Percentiles rank a stretch among this genome's conserved stretches.
These are phyloP conservation scores for Climacteris rufus DNA, from an alignment of 2,113 vertebrate genomes.

Conservation along the genomic window DNA sequence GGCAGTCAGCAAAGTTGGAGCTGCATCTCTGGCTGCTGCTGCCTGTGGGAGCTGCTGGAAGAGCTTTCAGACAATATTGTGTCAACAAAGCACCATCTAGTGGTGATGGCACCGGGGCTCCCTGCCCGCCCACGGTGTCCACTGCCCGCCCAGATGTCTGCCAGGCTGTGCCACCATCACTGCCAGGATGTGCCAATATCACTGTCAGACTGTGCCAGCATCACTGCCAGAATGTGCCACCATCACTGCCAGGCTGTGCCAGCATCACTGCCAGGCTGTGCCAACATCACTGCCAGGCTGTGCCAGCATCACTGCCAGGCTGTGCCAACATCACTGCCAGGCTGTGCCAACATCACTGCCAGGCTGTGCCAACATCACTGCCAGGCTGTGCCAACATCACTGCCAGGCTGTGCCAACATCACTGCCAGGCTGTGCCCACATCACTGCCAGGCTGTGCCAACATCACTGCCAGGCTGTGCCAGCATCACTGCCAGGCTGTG, in stretches of 20 bases:
- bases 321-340: background rate
- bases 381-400: no score
- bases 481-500: no score
- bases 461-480: no score
- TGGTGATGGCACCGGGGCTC: background rate
- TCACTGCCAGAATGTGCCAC: no score
- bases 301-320: background rate
- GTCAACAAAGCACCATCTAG: slow-evolving; percentile 61
- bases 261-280: background rate
- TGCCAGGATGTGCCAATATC: background rate
- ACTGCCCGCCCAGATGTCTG: accelerated
- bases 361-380: background rate
- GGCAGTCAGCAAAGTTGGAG: background rate
- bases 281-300: background rate
- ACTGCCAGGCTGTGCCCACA: background rate
- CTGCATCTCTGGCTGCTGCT: background rate
- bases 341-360: background rate
- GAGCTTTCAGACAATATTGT: background rate
- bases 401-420: no score
- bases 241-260: background rate
- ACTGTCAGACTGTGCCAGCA: background rate
- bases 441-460: background rate
- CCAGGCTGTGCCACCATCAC: background rate
- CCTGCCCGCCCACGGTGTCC: background rate
- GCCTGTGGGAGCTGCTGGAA: background rate